These are phyloP conservation scores for Aselliscus stoliczkanus DNA, from an alignment of 2,797 vertebrate genomes.

Conservation along the genomic window DNA sequence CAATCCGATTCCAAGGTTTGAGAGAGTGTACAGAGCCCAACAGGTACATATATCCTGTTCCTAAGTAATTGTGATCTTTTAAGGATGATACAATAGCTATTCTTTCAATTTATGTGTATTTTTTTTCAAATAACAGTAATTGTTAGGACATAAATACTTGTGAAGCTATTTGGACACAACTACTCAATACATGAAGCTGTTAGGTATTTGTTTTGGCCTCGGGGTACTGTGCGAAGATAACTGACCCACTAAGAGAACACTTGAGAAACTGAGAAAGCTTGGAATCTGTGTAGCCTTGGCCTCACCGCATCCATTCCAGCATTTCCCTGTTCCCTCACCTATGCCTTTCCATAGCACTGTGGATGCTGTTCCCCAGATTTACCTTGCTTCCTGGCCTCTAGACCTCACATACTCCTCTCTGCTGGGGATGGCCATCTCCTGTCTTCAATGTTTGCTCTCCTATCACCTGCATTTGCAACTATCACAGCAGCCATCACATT, in stretches of 20 bases:
- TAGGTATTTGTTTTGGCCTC: background rate
- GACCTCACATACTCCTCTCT: background rate
- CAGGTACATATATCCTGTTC: background rate
- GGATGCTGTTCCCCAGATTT: background rate
- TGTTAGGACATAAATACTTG: background rate
- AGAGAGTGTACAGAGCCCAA: background rate
- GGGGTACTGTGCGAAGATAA: background rate
- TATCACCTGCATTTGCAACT: background rate
- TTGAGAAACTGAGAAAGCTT: background rate
- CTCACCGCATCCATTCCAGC: background rate
- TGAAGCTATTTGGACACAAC: background rate
- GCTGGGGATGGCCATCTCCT: background rate
- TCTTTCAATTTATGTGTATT: background rate
- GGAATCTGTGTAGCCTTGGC: background rate
- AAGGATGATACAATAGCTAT: background rate
- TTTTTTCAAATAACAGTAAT: background rate
- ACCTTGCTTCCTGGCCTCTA: background rate
- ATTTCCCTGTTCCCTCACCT: background rate
- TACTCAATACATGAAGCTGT: background rate
- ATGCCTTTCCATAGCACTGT: background rate
- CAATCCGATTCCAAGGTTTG: background rate
- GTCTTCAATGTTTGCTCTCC: background rate
- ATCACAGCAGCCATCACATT: background rate
- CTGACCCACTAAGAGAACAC: background rate
- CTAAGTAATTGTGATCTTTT: background rate